These are phyloP conservation scores for Malurus cyaneus DNA, from an alignment of 2,113 vertebrate genomes.

Conservation along the genomic window DNA sequence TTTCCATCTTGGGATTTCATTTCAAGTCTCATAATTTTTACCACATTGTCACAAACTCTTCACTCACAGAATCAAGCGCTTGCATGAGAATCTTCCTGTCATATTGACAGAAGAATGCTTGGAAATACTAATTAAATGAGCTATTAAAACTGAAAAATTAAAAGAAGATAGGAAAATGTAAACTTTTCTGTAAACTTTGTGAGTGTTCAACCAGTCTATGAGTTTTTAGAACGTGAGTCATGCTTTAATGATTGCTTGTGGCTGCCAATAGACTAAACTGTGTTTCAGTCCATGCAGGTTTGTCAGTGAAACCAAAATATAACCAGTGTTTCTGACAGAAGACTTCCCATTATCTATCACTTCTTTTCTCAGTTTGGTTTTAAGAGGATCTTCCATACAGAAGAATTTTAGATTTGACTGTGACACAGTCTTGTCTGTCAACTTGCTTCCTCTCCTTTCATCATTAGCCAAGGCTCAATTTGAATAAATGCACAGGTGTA, in stretches of 20 bases:
- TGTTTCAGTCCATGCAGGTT: background rate
- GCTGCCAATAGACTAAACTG: background rate
- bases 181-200: background rate
- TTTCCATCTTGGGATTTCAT: slow-evolving; percentile 34
- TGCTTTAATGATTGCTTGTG: background rate
- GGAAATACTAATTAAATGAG: background rate
- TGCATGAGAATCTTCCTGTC: background rate
- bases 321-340: background rate
- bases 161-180: background rate
- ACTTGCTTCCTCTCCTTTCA: background rate
- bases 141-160: background rate
- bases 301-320: background rate
- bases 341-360: background rate
- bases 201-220: background rate
- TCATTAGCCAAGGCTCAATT: background rate
- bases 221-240: background rate
- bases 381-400: background rate
- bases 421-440: background rate
- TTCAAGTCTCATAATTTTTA: background rate
- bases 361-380: background rate
- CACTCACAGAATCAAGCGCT: background rate
- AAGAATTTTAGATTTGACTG: background rate
- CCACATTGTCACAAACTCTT: background rate
- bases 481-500: background rate
- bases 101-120: background rate